Evolutionary conservation across 2,113 vertebrate species (phyloP).

Genomic region (Anoura caudifer): DNA sequence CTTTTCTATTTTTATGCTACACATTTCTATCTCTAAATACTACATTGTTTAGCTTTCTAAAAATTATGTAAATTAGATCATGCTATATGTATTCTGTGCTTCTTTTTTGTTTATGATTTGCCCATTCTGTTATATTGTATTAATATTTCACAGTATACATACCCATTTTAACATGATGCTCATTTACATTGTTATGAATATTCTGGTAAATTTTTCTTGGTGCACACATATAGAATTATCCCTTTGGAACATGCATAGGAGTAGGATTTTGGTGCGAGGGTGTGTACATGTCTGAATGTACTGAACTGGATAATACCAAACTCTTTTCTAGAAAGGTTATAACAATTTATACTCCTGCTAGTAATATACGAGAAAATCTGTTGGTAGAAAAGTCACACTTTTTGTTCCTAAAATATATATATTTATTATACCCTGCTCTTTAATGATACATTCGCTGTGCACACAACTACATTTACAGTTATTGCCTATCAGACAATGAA

Average conservation of each 20-base stretch:
- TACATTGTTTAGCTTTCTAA: not conserved
- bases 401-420: not conserved
- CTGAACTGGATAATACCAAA: not conserved
- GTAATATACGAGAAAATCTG: not conserved
- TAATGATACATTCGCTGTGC: not conserved
- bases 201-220: not conserved
- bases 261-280: not conserved
- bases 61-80: not conserved
- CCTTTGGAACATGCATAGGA: not conserved
- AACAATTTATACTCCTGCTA: not conserved
- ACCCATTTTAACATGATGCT: not conserved
- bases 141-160: not conserved
- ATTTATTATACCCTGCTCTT: not conserved
- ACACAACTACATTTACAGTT: not conserved
- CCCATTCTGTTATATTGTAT: not conserved
- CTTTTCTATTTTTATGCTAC: not conserved
- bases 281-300: not conserved
- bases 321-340: not conserved
- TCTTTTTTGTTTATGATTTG: not conserved
- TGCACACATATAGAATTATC: not conserved
- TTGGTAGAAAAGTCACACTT: not conserved
- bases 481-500: not conserved
- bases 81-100: not conserved
- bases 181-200: not conserved
- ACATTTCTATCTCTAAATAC: not conserved